Evolutionary conservation across 2,113 vertebrate genomes (phyloP), one percentile per base, ranked within the genome.

Genomic region (Mormoops blainvillei): DNA sequence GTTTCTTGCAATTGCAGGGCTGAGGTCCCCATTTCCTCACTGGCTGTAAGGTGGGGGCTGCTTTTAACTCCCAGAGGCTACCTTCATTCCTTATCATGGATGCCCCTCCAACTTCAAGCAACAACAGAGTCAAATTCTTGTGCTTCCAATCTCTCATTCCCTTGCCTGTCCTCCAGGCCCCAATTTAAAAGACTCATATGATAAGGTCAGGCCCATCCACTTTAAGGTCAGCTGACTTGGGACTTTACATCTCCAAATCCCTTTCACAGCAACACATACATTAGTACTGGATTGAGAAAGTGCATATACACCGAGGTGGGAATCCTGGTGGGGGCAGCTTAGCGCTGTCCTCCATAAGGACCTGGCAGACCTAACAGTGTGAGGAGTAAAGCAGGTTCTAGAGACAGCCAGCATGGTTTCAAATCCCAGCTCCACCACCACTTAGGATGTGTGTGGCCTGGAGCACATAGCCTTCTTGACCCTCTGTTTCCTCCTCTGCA

Each of bases 1-100:
- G 48, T 2, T 31, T 38, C 71, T 58, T 0, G 5, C 0, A 3
- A 0, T 4, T 10, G 7, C 28, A 58, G n/a, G 56, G 31, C 89
- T 82, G 10, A n/a, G 45, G 7, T 11, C 58, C 50, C 48, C 3
- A 9, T 33, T 73, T 56, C 61, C 48, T 50, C 16, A 33, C 33
- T 5, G 26, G 76, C 74, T 63, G 24, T 61, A 36, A 38, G 41
- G 43, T 2, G 2, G 50, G 90, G n/a, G 33, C 58, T 20, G 45
- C 56, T 81, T 19, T 22, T 8, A 8, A 50, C 61, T 77, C 43
- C 28, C 33, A 20, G 22, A 74, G 52, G 36, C 7, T 50, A 41
- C 61, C n/a, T n/a, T 12, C 71, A 28, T 22, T 56, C 71, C 43
- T 76, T 28, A 43, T 81, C 28, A 3, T 2, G 58, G 9, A 38